Percentiles rank a stretch among this genome's conserved stretches.
phyloP scores from a whole-genome alignment of 1,140 invertebrate species.

The Grapholita molesta region DNA sequence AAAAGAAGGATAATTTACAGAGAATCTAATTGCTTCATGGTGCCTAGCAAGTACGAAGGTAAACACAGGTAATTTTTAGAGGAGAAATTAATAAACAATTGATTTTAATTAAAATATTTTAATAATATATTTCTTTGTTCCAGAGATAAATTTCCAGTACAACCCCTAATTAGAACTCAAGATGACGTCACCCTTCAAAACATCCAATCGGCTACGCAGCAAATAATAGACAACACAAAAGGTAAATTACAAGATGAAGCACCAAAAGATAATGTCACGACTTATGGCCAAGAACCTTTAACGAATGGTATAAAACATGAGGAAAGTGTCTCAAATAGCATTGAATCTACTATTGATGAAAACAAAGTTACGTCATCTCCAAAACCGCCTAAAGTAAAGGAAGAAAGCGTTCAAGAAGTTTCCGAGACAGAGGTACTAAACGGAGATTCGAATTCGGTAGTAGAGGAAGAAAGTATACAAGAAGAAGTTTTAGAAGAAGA shows the following conservation, averaged over 20 bases:
- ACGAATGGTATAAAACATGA: background rate
- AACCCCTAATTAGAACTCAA: background rate
- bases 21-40: conserved; percentile 59
- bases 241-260: background rate
- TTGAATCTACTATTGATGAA: background rate
- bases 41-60: conserved; percentile 56
- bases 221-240: background rate
- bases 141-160: conserved; percentile 17
- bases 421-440: conserved; percentile 2
- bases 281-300: background rate
- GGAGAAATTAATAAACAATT: background rate
- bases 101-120: conserved; percentile 1
- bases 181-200: conserved; percentile 16
- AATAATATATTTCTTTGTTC: background rate
- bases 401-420: background rate
- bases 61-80: conserved; percentile 47
- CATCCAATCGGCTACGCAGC: background rate
- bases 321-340: background rate
- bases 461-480: conserved; percentile 5
- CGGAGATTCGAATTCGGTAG: conserved; percentile 16
- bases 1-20: conserved; percentile 45
- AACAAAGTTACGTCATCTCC: background rate
- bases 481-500: conserved; percentile 15
- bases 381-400: background rate
- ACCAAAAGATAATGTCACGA: background rate